Evolutionary conservation across 2,888 invertebrate species (phyloP), one percentile per base, ranked within the genome.

Genomic region (Tiliacea aurago): DNA sequence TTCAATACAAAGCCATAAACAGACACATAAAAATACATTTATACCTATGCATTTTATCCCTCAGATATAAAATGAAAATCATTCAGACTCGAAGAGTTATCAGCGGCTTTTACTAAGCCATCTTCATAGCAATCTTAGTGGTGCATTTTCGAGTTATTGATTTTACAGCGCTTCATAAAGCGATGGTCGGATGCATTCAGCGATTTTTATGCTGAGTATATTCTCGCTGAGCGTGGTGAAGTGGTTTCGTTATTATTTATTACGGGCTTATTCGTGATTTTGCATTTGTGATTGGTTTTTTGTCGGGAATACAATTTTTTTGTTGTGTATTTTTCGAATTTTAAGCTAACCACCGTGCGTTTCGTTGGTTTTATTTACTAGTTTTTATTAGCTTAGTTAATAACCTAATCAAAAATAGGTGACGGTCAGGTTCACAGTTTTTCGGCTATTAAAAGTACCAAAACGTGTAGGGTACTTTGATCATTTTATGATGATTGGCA

Each of bases 81-180:
- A 85, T 78, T 75, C 75, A 13, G 43, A 23, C 23, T 43, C 51
- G 47, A 41, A 28, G 41, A 76, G 69, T 75, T 85, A 84, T 83
- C 80, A 67, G 28, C 58, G 58, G 76, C 70, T 81, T 73, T 62
- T 15, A 47, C 67, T 73, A 67, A 84, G 77, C 77, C 53, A 66
- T 84, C 79, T 85, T 80, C 65, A 70, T 13, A 66, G 73, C 47
- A 55, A 71, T 74, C 83, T 84, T 75, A 74, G 67, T 28, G 63
- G 51, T 80, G 84, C 84, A 83, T 84, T 83, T 83, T 62, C 64
- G 51, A 67, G 56, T 70, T 83, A 85, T 77, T 78, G 80, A 77
- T 83, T 85, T 85, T 66, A 53, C 23, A 66, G 75, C 77, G 76
- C 70, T 80, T 67, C 43, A 73, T 70, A 69, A 81, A 81, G 56